Percentiles rank a stretch among this genome's conserved stretches.
These are phyloP conservation scores for Papilio gigon DNA, from an alignment of 2,888 invertebrate species.

Conservation along the genomic window DNA sequence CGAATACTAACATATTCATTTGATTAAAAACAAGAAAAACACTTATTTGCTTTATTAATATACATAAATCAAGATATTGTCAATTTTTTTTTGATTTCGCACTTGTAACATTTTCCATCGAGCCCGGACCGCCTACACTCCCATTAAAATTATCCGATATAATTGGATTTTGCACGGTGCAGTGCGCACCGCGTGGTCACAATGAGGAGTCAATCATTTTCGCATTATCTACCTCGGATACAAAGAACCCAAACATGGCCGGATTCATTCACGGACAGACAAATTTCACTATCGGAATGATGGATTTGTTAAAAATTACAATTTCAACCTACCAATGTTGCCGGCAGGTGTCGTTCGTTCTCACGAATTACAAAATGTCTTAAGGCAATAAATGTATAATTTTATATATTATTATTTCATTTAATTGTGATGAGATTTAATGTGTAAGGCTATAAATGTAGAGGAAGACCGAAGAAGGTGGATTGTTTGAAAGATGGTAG, in stretches of 20 bases:
- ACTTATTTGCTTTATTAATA: no score
- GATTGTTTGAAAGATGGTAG: no score
- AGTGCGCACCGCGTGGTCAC: conserved; percentile 54
- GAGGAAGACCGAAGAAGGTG: no score
- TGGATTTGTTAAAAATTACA: conserved; percentile 61
- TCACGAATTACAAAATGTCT: conserved; percentile 3
- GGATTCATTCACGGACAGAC: conserved; percentile 53
- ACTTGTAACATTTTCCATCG: conserved; percentile 47
- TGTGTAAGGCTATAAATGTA: no score
- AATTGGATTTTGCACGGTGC: conserved; percentile 65
- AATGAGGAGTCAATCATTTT: conserved; percentile 69
- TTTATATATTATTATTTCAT: no score
- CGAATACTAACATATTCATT: no score
- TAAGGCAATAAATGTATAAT: neutral
- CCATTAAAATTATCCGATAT: conserved; percentile 64
- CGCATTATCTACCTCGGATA: conserved; percentile 52
- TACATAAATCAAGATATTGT: neutral
- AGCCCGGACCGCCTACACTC: conserved; percentile 56
- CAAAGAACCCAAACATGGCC: conserved; percentile 42
- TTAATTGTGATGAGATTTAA: no score
- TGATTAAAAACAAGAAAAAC: no score
- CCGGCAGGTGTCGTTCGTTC: conserved; percentile 44
- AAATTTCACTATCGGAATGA: conserved; percentile 70
- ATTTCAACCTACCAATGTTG: conserved; percentile 37
- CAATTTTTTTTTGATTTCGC: neutral